A percentile compares a stretch with the other conserved stretches of the same genome.
phyloP scores from a whole-genome alignment of 2,888 invertebrate genomes.

The Choristoneura rosaceana region DNA sequence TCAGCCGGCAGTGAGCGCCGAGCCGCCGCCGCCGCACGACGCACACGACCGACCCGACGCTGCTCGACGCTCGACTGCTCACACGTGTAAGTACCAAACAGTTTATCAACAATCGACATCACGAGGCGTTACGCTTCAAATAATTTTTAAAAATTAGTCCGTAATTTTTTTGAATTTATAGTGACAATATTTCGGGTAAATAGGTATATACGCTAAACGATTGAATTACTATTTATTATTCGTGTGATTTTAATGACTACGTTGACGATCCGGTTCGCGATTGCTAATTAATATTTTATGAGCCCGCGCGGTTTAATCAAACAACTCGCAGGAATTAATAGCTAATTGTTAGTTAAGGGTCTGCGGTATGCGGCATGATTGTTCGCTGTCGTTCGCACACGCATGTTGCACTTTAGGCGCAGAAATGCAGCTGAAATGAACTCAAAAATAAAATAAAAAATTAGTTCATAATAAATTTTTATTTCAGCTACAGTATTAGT shows the following conservation, averaged over 20 bases:
- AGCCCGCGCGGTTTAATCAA: slow-evolving; percentile 7
- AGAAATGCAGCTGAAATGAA: neutral
- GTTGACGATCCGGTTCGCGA: slow-evolving; percentile 21
- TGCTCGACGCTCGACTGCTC: slow-evolving; percentile 61
- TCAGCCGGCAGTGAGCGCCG: slow-evolving; percentile 25
- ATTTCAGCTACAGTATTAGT: too few species aligned
- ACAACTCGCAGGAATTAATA: neutral
- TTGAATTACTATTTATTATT: neutral
- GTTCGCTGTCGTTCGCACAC: neutral
- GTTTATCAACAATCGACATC: neutral
- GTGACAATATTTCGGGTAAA: neutral
- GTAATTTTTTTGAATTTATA: neutral
- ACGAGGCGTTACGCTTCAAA: neutral
- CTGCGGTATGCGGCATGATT: neutral
- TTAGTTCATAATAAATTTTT: too few species aligned
- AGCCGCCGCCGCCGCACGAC: slow-evolving; percentile 45
- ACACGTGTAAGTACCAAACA: slow-evolving; percentile 60
- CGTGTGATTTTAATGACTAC: neutral
- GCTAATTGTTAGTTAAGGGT: slow-evolving; percentile 4
- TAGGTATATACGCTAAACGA: neutral
- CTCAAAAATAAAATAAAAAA: too few species aligned
- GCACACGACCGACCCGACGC: slow-evolving; percentile 47
- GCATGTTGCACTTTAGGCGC: neutral
- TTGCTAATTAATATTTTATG: slow-evolving; percentile 35
- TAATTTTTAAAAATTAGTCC: neutral